Evolutionary conservation across 2,113 vertebrate genomes (phyloP).

Genomic region (Leptosomus discolor): DNA sequence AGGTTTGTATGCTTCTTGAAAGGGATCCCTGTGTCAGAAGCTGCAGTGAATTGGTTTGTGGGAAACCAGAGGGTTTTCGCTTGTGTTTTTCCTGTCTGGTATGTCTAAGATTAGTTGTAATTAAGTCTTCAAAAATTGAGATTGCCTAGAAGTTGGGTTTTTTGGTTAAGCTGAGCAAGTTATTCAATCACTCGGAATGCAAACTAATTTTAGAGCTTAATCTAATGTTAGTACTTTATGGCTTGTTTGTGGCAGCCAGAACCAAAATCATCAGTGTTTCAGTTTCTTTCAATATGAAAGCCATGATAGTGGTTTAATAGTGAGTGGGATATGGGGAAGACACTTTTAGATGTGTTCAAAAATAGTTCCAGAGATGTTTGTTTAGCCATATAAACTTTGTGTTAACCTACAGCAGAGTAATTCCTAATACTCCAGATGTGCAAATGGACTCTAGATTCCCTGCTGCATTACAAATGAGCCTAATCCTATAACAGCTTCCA

Average conservation of each 20-base stretch:
- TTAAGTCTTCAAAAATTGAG: background rate
- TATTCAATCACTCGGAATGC: background rate
- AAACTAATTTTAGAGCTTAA: background rate
- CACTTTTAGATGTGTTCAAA: background rate
- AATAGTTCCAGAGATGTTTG: background rate
- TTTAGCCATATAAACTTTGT: background rate
- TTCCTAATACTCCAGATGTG: background rate
- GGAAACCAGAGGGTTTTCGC: background rate
- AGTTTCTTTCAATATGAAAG: background rate
- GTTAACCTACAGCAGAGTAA: background rate
- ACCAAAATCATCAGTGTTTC: background rate
- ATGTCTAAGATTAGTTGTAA: background rate
- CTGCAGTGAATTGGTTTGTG: background rate
- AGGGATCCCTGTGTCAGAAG: background rate
- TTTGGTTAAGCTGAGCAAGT: background rate
- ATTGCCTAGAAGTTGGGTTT: background rate
- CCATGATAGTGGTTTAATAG: background rate
- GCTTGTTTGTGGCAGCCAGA: background rate
- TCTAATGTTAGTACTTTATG: background rate
- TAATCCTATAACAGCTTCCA: background rate
- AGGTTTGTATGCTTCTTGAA: slow-evolving; percentile 77
- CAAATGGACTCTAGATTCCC: background rate
- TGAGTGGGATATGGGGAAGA: background rate
- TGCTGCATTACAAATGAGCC: background rate
- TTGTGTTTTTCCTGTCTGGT: background rate